Evolutionary conservation across 2,797 vertebrate species (phyloP).

Genomic region (Sylvilagus floridanus): DNA sequence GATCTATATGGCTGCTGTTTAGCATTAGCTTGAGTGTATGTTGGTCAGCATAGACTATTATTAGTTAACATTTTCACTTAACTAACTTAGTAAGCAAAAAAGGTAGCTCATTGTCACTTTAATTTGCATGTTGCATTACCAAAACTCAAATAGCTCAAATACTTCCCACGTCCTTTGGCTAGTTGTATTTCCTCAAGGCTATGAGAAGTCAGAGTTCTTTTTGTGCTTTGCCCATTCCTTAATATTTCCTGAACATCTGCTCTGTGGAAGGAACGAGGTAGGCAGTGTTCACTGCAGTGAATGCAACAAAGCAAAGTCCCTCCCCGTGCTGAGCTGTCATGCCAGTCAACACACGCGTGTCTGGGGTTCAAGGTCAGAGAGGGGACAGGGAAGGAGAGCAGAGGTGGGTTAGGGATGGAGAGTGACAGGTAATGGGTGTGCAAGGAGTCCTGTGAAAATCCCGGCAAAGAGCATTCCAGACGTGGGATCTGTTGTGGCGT

Average conservation of each 20-base stretch:
- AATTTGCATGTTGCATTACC: neutral
- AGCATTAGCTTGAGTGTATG: neutral
- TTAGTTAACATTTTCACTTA: neutral
- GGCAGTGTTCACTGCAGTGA: neutral
- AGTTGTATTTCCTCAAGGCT: neutral
- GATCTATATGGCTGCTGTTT: neutral
- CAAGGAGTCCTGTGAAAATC: neutral
- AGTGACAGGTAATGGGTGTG: neutral
- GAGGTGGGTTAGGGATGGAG: neutral
- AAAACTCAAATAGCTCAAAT: neutral
- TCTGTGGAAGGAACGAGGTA: neutral
- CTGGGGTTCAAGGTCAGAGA: fast-evolving
- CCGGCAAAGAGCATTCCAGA: neutral
- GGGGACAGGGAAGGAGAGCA: neutral
- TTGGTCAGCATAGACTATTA: neutral
- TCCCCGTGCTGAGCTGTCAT: neutral
- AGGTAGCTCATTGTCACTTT: neutral
- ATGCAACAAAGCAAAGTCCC: too few species aligned
- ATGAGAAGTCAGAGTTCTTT: neutral
- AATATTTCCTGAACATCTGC: neutral
- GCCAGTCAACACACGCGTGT: fast-evolving
- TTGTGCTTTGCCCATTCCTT: neutral
- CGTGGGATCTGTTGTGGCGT: neutral
- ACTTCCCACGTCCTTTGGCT: neutral
- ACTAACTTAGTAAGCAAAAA: neutral